Conservation (phyloP, 2,797 vertebrate genomes). For the Taeniopygia guttata region DNA sequence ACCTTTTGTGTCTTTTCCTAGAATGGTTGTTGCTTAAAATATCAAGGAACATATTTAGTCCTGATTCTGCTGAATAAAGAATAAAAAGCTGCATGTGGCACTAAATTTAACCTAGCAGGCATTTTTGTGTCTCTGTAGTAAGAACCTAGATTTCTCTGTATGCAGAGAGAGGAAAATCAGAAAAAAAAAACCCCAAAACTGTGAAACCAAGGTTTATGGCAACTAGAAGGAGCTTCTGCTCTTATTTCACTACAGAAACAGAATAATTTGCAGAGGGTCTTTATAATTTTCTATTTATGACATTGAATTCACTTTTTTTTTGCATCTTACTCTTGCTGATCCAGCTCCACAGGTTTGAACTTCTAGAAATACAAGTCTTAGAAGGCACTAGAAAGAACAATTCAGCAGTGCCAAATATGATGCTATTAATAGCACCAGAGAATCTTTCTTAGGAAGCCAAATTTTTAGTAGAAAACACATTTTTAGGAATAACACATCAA, state of each 20-base stretch:
- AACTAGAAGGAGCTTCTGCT: background rate
- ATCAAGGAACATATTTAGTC: background rate
- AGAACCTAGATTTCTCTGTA: background rate
- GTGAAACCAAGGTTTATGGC: background rate
- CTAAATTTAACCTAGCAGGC: background rate
- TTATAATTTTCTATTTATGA: background rate
- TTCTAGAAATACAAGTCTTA: background rate
- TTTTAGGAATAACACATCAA: background rate
- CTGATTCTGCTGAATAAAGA: background rate
- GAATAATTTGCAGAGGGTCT: background rate
- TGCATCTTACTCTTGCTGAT: background rate
- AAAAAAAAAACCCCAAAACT: background rate
- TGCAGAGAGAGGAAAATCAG: background rate
- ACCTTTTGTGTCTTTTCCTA: background rate
- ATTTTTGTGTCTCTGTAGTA: background rate
- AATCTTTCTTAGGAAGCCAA: background rate
- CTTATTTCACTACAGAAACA: background rate
- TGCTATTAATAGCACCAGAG: background rate
- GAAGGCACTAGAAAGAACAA: background rate
- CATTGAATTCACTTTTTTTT: background rate
- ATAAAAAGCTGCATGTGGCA: background rate
- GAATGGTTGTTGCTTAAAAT: background rate
- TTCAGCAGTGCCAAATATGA: background rate
- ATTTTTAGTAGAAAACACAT: background rate
- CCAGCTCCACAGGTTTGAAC: background rate